These are phyloP conservation scores for Datnioides undecimradiatus DNA, from an alignment of 2,113 vertebrate species.

Conservation along the genomic window DNA sequence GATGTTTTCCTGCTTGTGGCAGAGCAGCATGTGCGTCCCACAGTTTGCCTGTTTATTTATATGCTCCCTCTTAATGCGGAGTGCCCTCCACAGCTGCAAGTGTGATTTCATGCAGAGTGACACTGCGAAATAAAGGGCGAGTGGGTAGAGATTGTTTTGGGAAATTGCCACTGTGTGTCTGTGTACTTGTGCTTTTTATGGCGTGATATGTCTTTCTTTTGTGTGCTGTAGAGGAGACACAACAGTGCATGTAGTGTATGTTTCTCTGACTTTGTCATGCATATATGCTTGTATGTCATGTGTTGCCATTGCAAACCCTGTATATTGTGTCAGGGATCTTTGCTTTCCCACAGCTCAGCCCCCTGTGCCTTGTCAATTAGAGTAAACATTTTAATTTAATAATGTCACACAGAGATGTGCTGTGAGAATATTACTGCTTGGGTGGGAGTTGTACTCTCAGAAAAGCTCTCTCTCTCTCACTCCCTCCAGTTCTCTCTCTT, in stretches of 20 bases:
- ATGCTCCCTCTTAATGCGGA: constrained; percentile 18
- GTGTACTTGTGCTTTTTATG: not conserved
- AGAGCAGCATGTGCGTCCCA: constrained; percentile 15
- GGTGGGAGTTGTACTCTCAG: constrained; percentile 42
- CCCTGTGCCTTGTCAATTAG: constrained; percentile 23
- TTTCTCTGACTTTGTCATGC: not conserved
- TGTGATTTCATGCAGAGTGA: constrained; percentile 62
- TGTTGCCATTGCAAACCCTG: constrained; percentile 15
- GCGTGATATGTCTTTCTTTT: not conserved
- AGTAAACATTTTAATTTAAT: constrained; percentile 67
- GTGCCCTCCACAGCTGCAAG: constrained; percentile 25
- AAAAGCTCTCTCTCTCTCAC: not conserved
- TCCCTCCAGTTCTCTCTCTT: not conserved
- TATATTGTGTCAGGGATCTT: constrained; percentile 2
- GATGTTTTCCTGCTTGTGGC: constrained; percentile 29
- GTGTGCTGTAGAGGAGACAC: no score
- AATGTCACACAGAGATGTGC: constrained; percentile 35
- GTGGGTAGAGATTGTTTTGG: constrained; percentile 5
- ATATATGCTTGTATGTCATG: not conserved
- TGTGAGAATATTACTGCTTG: constrained; percentile 55
- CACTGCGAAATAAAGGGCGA: constrained; percentile 45
- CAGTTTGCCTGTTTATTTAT: constrained; percentile 59
- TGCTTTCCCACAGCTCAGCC: constrained; percentile 46
- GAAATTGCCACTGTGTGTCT: constrained; percentile 3
- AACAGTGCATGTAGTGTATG: not conserved